Evolutionary conservation across 1,140 invertebrate genomes (phyloP).

Genomic region (Drosophila jambulina): DNA sequence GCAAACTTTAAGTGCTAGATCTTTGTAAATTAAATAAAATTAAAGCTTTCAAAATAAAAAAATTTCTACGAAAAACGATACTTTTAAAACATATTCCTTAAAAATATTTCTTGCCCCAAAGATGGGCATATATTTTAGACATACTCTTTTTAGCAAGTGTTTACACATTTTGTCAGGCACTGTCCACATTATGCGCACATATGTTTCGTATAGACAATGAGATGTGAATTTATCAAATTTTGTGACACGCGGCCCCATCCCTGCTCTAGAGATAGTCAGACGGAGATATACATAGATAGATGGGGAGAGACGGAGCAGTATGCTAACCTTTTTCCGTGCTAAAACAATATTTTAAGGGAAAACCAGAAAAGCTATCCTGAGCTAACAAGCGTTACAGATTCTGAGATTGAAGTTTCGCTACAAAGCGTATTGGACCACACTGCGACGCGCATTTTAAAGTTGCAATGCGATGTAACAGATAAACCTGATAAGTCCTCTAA

Average conservation of each 20-base stretch:
- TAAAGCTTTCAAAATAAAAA: not conserved
- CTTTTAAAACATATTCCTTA: not conserved
- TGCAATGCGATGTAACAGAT: conserved; percentile 8
- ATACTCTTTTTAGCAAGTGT: not conserved
- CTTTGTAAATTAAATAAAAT: not conserved
- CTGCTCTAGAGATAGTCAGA: conserved; percentile 38
- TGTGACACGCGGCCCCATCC: conserved; percentile 63
- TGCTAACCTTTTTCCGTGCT: conserved; percentile 10
- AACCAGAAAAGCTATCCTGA: conserved; percentile 17
- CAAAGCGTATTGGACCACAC: conserved; percentile 12
- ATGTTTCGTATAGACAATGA: conserved; percentile 56
- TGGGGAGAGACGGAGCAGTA: conserved; percentile 1
- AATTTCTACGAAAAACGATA: too few species aligned
- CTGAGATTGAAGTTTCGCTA: not conserved
- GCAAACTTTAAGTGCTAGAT: too few species aligned
- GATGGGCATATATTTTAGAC: not conserved
- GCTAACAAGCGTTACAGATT: conserved; percentile 8
- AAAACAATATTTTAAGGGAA: conserved; percentile 16
- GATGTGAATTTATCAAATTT: conserved; percentile 73
- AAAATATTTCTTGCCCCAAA: not conserved
- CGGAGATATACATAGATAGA: conserved; percentile 21
- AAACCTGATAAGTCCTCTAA: not conserved
- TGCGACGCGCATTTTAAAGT: conserved; percentile 9
- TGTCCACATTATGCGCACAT: conserved; percentile 22
- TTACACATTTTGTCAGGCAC: not conserved